Base-by-base conservation (phyloP, 37 sponge, comb jelly and placozoan species). In the Ephydatia muelleri region DNA sequence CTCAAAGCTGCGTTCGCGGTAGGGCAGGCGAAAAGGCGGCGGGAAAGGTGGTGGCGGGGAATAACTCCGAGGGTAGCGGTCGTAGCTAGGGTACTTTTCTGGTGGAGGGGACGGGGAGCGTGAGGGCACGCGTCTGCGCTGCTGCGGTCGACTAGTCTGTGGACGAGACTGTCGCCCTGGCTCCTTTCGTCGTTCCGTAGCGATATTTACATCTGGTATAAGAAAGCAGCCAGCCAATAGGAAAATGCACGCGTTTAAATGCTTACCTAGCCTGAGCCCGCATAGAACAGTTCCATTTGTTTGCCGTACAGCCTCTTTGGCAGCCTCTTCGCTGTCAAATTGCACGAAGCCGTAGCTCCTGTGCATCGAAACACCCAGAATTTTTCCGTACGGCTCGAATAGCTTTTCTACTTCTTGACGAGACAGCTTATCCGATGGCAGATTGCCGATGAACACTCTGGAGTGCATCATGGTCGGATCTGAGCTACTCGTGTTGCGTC, bases 271-370 rank as follows among this genome's bases (percentile, higher is more conserved):
- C 27, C 36, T 73, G 0, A 38, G 30, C 16, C 92, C 92, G 19
- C 84, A 22, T 29, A 91, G 16, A 34, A 37, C 43, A 38, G 33
- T 48, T 5, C 88, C 88, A 71, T 92, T 84, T 2, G 33, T 74
- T 2, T 37, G 78, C 23, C 35, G 49, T 49, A 92, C 89, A 1
- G 92, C 88, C 27, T 70, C 64, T 21, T 78, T 84, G 0, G 92
- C 92, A 34, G 13, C 35, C 16, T 84, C 85, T 78, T 77, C 88
- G n/a, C 81, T 85, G 31, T 81, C 82, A 80, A 81, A 92, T 80
- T 92, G 92, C 27, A 92, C 92, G 38, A 92, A 92, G 34, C 89
- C 92, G 36, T 85, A 92, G 47, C 79, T 88, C 78, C 82, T 88
- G 68, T 88, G 89, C 47, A 92, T 16, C 2, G 89, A 88, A 48